Base-by-base conservation (phyloP, 2,113 vertebrate species). In the Nannobrachium achirus region DNA sequence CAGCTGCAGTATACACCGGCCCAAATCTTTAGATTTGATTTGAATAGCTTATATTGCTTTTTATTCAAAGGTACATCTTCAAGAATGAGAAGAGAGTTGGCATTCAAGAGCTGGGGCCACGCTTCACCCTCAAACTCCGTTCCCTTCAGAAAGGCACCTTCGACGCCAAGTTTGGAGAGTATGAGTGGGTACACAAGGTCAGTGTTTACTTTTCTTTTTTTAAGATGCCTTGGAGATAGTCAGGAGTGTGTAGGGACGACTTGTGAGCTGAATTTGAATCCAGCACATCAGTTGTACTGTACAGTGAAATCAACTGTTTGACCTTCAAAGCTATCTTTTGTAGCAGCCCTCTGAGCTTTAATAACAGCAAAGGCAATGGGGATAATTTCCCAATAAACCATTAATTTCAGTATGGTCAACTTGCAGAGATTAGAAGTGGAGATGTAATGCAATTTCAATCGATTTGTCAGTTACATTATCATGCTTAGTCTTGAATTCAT, bases 161-260 rank as follows among this genome's bases (percentile, higher is more conserved):
- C 80, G 96, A 99, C 90, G 99, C 98, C 48, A 98, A 98, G 86
- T 99, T 94, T 69, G 98, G 98, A 59, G 97, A 98, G 64, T 99
- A 98, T 46, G 98, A 99, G 89, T 99, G 98, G 98, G 93, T 99
- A 76, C 95, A 98, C 82, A 99, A 99, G 96, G 98, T 98, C 88
- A 86, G 89, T 79, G 4, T n/a, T n/a, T n/a, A n/a, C n/a, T n/a
- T n/a, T n/a, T n/a, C n/a, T n/a, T n/a, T n/a, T n/a, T n/a, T n/a
- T n/a, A n/a, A n/a, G n/a, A n/a, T n/a, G n/a, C n/a, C n/a, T n/a
- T n/a, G n/a, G n/a, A n/a, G n/a, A n/a, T n/a, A n/a, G n/a, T 49
- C 0, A 11, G 4, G 18, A 11, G n/a, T 33, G 25, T 33, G 25
- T 33, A 33, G 25, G 6, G 25, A 33, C 6, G 25, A 33, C 25